phyloP scores from a whole-genome alignment of 2,797 vertebrate species.

The Serranus cabrilla region DNA sequence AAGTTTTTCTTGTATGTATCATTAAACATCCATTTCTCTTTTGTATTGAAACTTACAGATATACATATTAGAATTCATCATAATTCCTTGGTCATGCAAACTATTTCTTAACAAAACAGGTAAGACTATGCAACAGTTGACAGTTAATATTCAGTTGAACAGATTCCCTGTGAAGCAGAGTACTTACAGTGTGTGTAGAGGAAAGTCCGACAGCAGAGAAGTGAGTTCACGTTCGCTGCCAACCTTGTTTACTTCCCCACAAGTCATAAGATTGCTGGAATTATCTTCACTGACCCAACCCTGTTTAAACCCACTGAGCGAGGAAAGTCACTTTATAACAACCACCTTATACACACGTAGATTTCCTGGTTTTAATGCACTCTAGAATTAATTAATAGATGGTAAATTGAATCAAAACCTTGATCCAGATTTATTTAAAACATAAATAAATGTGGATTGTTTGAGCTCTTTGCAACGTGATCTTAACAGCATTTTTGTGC shows the following conservation, averaged over 20 bases:
- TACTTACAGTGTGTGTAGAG: slow-evolving; percentile 47
- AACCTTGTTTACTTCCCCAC: slow-evolving; percentile 20
- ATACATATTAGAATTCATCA: not conserved
- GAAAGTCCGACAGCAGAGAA: not conserved
- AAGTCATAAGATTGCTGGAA: slow-evolving; percentile 45
- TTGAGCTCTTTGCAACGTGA: too few relatives aligned
- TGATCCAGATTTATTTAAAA: too few relatives aligned
- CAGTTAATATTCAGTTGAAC: not conserved
- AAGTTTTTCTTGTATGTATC: not conserved
- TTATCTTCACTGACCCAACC: slow-evolving; percentile 25
- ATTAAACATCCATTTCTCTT: not conserved
- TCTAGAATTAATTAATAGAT: too few relatives aligned
- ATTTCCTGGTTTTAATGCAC: not conserved
- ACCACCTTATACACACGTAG: not conserved
- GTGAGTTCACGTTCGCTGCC: slow-evolving; percentile 13
- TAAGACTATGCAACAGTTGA: not conserved
- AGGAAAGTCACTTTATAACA: not conserved
- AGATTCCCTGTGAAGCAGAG: not conserved
- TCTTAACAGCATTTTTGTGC: too few relatives aligned
- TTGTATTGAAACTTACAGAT: not conserved
- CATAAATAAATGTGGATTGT: too few relatives aligned
- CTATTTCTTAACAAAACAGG: not conserved
- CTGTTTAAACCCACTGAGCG: not conserved
- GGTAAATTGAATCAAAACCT: too few relatives aligned
- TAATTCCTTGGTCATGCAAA: not conserved